These are phyloP conservation scores for Cassiopea xamachana DNA, from an alignment of 30 jellyfish, hydroid and myxozoan species.

Conservation along the genomic window DNA sequence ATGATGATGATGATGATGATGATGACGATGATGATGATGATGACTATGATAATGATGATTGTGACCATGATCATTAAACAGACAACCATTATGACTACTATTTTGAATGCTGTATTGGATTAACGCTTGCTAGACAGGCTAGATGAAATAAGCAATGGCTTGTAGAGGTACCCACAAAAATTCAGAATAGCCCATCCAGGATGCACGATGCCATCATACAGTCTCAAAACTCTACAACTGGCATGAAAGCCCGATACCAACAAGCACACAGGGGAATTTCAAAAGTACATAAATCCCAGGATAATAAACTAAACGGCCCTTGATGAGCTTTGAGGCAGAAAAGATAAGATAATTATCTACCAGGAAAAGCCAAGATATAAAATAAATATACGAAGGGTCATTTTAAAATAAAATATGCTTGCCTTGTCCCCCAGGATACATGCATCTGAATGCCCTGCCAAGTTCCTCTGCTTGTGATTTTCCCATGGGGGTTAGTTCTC, in stretches of 20 bases:
- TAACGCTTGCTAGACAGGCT: neutral
- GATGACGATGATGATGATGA: neutral
- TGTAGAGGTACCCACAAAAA: neutral
- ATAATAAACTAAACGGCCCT: too few species aligned
- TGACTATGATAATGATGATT: neutral
- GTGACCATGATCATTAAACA: neutral
- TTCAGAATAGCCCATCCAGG: neutral
- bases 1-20: neutral
- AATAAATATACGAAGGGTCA: neutral
- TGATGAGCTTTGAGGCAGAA: too few species aligned
- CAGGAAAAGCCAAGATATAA: neutral
- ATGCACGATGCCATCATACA: too few species aligned
- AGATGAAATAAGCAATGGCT: neutral
- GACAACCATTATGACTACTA: neutral
- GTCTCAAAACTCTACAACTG: too few species aligned
- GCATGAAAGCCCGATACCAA: too few species aligned
- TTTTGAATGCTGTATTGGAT: neutral
- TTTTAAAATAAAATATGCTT: neutral
- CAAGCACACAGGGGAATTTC: too few species aligned
- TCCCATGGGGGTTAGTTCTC: constrained; percentile 98
- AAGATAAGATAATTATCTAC: too few species aligned
- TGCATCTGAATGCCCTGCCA: constrained; percentile 92
- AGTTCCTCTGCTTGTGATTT: constrained; percentile 95
- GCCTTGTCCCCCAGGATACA: constrained; percentile 99
- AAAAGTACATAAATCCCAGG: too few species aligned